Evolutionary conservation across 2,888 invertebrate genomes (phyloP).

Genomic region (Bimastos eiseni): DNA sequence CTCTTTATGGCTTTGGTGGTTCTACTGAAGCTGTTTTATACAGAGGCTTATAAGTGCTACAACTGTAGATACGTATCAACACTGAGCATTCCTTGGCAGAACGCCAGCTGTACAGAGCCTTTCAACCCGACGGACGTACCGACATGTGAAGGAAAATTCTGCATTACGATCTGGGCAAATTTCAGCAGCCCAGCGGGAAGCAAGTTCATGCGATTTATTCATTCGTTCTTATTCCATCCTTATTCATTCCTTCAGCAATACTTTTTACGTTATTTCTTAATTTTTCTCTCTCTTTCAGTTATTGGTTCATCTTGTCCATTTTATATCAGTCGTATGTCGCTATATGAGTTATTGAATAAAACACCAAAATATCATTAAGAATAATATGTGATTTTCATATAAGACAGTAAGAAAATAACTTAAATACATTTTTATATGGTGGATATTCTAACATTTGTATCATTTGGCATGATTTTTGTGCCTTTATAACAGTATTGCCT

Average conservation of each 20-base stretch:
- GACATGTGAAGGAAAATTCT: background rate
- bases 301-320: background rate
- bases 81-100: background rate
- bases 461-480: no score
- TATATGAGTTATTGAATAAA: no score
- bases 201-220: background rate
- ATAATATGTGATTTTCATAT: no score
- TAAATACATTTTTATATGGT: no score
- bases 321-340: no score
- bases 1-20: background rate
- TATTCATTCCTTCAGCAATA: background rate
- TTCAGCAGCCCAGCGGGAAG: background rate
- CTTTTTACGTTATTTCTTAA: background rate
- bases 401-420: no score
- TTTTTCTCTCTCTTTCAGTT: background rate
- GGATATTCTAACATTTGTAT: no score
- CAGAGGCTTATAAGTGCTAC: constrained; percentile 6
- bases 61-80: constrained; percentile 17
- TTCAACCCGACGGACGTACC: background rate
- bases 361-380: no score
- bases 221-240: background rate
- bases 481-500: no score
- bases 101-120: constrained; percentile 4
- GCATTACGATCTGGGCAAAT: background rate
- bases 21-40: background rate